Evolutionary conservation across 2,888 invertebrate genomes (phyloP).

Genomic region (Saturnia pavonia): DNA sequence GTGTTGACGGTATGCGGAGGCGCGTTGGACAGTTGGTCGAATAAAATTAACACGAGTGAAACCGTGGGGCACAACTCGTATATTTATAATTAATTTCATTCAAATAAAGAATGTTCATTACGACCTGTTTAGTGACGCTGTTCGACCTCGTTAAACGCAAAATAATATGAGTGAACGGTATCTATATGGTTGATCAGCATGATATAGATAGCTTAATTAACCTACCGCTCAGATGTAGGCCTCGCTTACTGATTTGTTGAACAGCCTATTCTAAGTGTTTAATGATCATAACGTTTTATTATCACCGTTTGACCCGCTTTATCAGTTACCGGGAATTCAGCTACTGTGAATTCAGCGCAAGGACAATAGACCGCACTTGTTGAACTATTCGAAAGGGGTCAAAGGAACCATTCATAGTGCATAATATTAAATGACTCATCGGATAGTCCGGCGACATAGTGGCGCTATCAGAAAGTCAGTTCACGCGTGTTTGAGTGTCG

Average conservation of each 20-base stretch:
- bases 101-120: neutral
- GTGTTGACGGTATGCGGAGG: too few species aligned
- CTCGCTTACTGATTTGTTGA: conserved; percentile 20
- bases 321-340: conserved; percentile 66
- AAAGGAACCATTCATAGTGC: conserved; percentile 67
- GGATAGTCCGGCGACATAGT: conserved; percentile 63
- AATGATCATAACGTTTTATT: conserved; percentile 32
- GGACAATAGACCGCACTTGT: conserved; percentile 67
- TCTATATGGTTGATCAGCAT: conserved; percentile 42
- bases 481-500: conserved; percentile 63
- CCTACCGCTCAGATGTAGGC: conserved; percentile 29
- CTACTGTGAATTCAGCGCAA: conserved; percentile 68
- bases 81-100: neutral
- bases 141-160: neutral
- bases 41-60: too few species aligned
- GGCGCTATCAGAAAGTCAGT: conserved; percentile 58
- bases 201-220: conserved; percentile 31
- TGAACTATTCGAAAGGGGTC: conserved; percentile 70
- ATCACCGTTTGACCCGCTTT: conserved; percentile 43
- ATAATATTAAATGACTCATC: conserved; percentile 71
- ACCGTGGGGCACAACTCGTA: too few species aligned
- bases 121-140: neutral
- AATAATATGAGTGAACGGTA: conserved; percentile 19
- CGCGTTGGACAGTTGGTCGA: too few species aligned
- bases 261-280: conserved; percentile 19